These are phyloP conservation scores for Brachirus orientalis DNA, from an alignment of 2,113 vertebrate genomes.

Conservation along the genomic window DNA sequence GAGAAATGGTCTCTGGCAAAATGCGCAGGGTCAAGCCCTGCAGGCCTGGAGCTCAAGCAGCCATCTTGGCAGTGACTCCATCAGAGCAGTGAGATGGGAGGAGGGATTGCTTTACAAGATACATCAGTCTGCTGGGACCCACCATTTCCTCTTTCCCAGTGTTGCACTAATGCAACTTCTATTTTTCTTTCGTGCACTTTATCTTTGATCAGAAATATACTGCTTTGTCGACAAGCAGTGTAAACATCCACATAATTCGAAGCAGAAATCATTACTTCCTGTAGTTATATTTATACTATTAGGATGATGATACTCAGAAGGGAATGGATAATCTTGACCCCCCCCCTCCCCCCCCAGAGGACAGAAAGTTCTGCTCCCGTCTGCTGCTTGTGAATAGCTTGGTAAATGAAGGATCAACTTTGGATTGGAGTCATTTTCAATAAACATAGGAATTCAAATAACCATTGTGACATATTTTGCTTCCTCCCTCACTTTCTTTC, in stretches of 20 bases:
- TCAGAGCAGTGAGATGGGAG: constrained; percentile 62
- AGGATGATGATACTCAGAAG: constrained; percentile 72
- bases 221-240: constrained; percentile 77
- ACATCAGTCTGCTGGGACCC: constrained; percentile 85
- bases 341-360: background rate
- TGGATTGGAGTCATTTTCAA: constrained; percentile 74
- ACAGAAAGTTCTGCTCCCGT: constrained; percentile 21
- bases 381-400: constrained; percentile 62
- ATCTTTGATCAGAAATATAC: constrained; percentile 90
- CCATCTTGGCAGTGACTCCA: constrained; percentile 78
- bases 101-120: constrained; percentile 87
- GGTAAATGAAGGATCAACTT: constrained; percentile 76
- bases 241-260: constrained; percentile 87
- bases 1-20: constrained; percentile 72
- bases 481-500: constrained; percentile 5
- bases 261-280: constrained; percentile 87
- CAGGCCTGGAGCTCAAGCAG: constrained; percentile 72
- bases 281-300: constrained; percentile 82
- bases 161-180: constrained; percentile 82
- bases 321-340: constrained; percentile 75
- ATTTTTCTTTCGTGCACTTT: constrained; percentile 77
- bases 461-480: constrained; percentile 67
- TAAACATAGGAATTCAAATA: constrained; percentile 81
- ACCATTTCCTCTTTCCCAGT: constrained; percentile 86
- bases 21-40: constrained; percentile 70